Base-by-base conservation (phyloP, 2,797 vertebrate species). In the Cichlasoma orientale region DNA sequence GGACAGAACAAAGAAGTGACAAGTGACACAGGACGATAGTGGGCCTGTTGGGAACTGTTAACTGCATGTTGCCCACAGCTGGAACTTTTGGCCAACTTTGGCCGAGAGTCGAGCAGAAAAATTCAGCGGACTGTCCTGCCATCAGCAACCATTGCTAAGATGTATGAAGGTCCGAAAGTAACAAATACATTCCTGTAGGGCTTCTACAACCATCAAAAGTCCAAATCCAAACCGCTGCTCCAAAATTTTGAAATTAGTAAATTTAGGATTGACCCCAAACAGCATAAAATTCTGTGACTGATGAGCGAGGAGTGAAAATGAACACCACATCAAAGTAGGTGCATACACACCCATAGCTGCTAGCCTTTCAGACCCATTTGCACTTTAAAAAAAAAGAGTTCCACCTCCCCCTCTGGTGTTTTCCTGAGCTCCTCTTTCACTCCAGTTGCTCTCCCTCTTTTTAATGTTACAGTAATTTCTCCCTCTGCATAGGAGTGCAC, bases 301-400 rank as follows among this genome's bases (percentile, higher is more conserved):
- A 66, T 18, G 38, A 66, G 0, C 19, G 23, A 27, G 61, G 38
- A 41, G 16, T 66, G 23, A 66, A 66, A 66, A 66, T 50, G 8
- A 29, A 47, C 41, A 14, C 8, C 21, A 27, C 33, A 19, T 54
- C 38, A 75, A 27, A 74, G 18, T 66, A 56, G 55, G 53, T 21
- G 33, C 29, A 68, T 7, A 66, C 70, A 78, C 66, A 77, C 8
- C 23, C 56, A 72, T 16, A 75, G 47, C 75, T 55, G n/a, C 71
- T 16, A 14, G 53, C 29, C 44, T 53, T 50, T 82, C 68, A 69
- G 55, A 84, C 89, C 75, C 86, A 85, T 92, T 85, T 88, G 78
- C 84, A 90, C 86, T 88, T 89, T 19, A 11, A 11, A 36, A 36
- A 36, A 84, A 83, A 52, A 74, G 68, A 77, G 68, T 73, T 83